Base-by-base conservation (phyloP, 2,113 vertebrate species). In the Tursiops truncatus region DNA sequence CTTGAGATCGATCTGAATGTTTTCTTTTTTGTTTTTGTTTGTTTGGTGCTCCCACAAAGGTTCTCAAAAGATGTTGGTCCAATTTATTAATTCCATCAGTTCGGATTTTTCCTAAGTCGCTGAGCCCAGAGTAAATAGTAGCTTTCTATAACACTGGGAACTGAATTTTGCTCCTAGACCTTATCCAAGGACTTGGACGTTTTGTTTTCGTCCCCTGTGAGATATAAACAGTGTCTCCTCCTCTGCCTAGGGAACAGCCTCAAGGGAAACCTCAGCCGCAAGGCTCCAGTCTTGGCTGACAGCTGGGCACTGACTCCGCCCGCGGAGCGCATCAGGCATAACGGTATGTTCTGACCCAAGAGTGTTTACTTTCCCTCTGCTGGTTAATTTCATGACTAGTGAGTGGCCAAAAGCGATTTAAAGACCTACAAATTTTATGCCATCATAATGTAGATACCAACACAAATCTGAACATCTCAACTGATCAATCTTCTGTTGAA, bases 151-250 rank as follows among this genome's bases (percentile, higher is more conserved):
- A 25, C 60, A 58, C 58, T 20, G n/a, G 74, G 53, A 80, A 73
- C 15, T 96, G 58, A 63, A 28, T 8, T 68, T 65, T 67, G 41
- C 50, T 92, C 41, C 23, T 21, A 79, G n/a, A 70, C 17, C 38
- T 96, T 77, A 89, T 28, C 5, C 15, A 82, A 82, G 58, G 73
- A 62, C 33, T 36, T 67, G 38, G 50, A 38, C 41, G 63, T 31
- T 86, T 96, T 97, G 77, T 90, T 83, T 79, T 68, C 91, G 41
- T 87, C 56, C n/a, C 81, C 36, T 77, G 20, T 91, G 96, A 91
- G 74, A 77, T 36, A 81, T 23, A 96, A 92, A 91, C 86, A 96
- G 5, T 83, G 84, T 88, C 80, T 95, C 60, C 76, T 71, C 7
- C 0, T 95, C 44, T 80, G 26, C 70, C 71, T 60, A 67, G 88